Evolutionary conservation across 2,113 vertebrate genomes (phyloP).

Genomic region (Campylorhamphus procurvoides): DNA sequence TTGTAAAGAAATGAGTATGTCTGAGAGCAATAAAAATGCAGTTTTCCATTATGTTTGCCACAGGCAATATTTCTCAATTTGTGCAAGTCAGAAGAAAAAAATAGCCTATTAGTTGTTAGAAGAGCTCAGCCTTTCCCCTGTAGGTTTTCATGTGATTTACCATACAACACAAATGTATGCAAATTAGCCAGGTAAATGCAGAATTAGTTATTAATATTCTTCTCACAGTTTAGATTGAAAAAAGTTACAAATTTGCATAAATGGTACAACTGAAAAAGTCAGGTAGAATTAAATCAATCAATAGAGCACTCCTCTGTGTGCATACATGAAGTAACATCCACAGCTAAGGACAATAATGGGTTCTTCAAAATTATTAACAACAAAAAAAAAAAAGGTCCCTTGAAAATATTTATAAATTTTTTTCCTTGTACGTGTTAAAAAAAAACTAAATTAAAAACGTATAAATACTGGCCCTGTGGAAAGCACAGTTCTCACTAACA

Average conservation of each 20-base stretch:
- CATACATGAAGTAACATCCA: background rate
- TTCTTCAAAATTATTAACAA: constrained; percentile 9
- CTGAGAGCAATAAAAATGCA: constrained; percentile 74
- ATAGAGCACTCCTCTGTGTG: constrained; percentile 54
- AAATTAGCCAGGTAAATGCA: constrained; percentile 73
- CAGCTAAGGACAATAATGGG: background rate
- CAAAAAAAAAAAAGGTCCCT: constrained; percentile 33
- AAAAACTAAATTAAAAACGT: background rate
- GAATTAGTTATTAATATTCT: constrained; percentile 73
- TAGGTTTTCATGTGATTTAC: constrained; percentile 64
- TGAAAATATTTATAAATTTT: constrained; percentile 4
- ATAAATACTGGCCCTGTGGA: background rate
- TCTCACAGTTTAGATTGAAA: constrained; percentile 67
- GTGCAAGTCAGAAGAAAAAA: constrained; percentile 73
- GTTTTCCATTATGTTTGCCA: constrained; percentile 75
- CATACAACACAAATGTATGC: constrained; percentile 68
- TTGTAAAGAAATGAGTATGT: constrained; percentile 68
- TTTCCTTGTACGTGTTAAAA: background rate
- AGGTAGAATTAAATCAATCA: constrained; percentile 80
- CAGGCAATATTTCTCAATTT: constrained; percentile 77
- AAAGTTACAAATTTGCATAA: constrained; percentile 73
- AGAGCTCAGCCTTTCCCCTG: constrained; percentile 63
- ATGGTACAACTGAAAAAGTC: constrained; percentile 71
- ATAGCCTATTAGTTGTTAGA: constrained; percentile 70
- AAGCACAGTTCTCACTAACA: background rate